A percentile compares a stretch with the other conserved stretches of the same genome.
Conservation (phyloP, 2,888 invertebrate genomes). For the Pomacea canaliculata region DNA sequence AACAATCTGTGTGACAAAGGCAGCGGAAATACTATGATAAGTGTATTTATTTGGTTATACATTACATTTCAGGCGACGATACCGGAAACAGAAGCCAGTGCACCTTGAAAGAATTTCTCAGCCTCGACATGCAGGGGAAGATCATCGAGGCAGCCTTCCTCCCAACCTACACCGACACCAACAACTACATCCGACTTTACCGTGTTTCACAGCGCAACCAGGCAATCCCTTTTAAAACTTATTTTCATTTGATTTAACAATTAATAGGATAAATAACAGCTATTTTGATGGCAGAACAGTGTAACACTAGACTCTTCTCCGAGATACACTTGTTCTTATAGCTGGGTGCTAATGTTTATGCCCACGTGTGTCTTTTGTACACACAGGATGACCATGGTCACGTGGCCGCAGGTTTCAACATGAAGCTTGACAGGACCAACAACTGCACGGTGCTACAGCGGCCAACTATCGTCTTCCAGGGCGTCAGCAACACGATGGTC, state of each 20-base stretch:
- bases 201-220: conserved; percentile 74
- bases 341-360: no score
- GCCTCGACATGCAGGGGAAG: conserved; percentile 77
- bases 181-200: conserved; percentile 76
- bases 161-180: conserved; percentile 71
- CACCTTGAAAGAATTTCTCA: conserved; percentile 71
- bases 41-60: no score
- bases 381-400: conserved; percentile 81
- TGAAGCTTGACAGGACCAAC: conserved; percentile 73
- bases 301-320: no score
- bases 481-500: conserved; percentile 71
- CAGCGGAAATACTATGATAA: no score
- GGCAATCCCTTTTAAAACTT: conserved; percentile 38
- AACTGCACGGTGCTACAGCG: conserved; percentile 72
- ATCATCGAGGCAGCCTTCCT: conserved; percentile 77
- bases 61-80: conserved; percentile 19
- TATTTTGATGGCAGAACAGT: no score
- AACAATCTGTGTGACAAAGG: no score
- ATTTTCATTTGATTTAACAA: no score
- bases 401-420: conserved; percentile 81
- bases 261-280: no score
- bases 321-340: no score
- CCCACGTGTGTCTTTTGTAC: no score
- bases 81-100: conserved; percentile 20
- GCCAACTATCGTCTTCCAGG: conserved; percentile 78